Evolutionary conservation across 2,797 vertebrate genomes (phyloP), one percentile per base, ranked within the genome.

Genomic region (Salmo trutta): DNA sequence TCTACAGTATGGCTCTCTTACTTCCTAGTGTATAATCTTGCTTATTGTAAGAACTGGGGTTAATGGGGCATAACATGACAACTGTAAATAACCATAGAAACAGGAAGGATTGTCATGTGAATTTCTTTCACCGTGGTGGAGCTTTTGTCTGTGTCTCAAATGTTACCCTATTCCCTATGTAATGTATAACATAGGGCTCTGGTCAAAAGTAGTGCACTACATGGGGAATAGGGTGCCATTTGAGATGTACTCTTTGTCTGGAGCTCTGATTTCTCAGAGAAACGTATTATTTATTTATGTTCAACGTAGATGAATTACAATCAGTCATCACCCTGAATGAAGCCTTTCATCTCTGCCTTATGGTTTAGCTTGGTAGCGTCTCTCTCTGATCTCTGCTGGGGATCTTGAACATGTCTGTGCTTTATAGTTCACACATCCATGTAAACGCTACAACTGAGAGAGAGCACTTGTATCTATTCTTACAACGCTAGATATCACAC

Each of bases 351-450:
- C 71, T 83, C 24, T 36, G 53, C 67, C 24, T 84, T 70, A 1
- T 16, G 27, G 70, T 72, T 64, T 24, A 5, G 2, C 19, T 53
- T 16, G 29, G 64, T 17, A 0, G 41, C 8, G 7, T 59, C 56
- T 59, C 59, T 3, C 24, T 77, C 64, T 80, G 54, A 84, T 85
- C 73, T 73, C 71, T 19, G 70, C 77, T 78, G 82, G 73, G 82
- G 78, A 77, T 78, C 69, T 80, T 41, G 12, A 54, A 64, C 71
- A 10, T 64, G 64, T 24, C 69, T 74, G 16, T n/a, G 21, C 33
- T 74, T 84, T 75, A 4, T 64, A 24, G 59, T 12, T 24, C 10
- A n/a, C 51, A 71, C 71, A 67, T 77, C 27, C 10, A 52, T 71
- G 70, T 67, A 56, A 74, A 64, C 77, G 62, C 73, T 77, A 79